Base-by-base conservation (phyloP, 2,113 vertebrate genomes). In the Chloropsis cyanopogon region DNA sequence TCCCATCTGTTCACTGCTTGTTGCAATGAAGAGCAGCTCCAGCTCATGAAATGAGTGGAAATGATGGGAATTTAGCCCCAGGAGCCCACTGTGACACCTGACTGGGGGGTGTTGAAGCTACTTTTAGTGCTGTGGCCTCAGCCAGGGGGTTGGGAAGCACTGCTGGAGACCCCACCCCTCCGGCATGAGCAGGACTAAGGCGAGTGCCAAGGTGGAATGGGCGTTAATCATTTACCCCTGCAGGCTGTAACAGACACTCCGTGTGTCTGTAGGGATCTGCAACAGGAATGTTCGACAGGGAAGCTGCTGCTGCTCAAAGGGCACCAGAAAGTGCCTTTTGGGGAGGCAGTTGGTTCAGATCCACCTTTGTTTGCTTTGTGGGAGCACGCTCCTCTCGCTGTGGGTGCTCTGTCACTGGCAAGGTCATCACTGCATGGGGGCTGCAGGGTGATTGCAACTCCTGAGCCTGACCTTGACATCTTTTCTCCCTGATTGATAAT, bases 361-460 rank as follows among this genome's bases (percentile, higher is more conserved):
- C 66, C 86, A 81, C 90, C 93, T 82, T 72, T 96, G 83, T 95
- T 97, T 94, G 94, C 50, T 85, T 44, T 93, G 65, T 23, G 54
- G 73, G 54, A 93, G 47, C 56, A 37, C 9, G 0, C 80, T 80
- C 66, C 46, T 41, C 0, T 0, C 25, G 84, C 65, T 1, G 2
- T 10, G 65, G 73, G 65, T 52, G 61, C 11, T n/a, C 60, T 44
- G 50, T 10, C 60, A 15, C 31, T 23, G 72, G 61, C 75, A 53
- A n/a, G 18, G 69, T 42, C n/a, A 4, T 10, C 20, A 0, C 65
- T 4, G 3, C 1, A 1, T 29, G n/a, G 71, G 56, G 56, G 52
- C 22, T 25, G 29, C 24, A 21, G n/a, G 57, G 42, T 39, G 57
- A 15, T 6, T 71, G 39, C 54, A 21, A 6, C 54, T 87, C 44